Conservation (phyloP, 2,797 vertebrate genomes). For the Phaenicophaeus curvirostris region DNA sequence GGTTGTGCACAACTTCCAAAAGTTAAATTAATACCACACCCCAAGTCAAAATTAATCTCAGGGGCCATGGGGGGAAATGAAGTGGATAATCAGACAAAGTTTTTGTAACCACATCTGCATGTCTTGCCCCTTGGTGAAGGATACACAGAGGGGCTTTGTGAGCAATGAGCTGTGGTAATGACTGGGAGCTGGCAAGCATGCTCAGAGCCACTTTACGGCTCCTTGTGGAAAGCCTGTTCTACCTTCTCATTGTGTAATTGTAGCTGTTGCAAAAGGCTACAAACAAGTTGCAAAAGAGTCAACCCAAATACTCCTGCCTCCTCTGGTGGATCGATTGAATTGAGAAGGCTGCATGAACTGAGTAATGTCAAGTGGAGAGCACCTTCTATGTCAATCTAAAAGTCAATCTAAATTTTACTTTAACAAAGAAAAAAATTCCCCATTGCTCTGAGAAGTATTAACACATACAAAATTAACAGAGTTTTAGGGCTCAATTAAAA, state of each 20-base stretch:
- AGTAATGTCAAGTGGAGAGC: neutral
- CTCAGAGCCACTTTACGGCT: neutral
- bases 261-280: neutral
- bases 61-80: neutral
- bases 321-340: accelerated
- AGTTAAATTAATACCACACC: neutral
- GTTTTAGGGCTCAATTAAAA: neutral
- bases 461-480: neutral
- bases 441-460: neutral
- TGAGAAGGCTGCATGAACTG: accelerated
- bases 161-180: accelerated
- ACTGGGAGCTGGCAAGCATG: accelerated
- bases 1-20: neutral
- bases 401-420: neutral
- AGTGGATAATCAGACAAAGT: neutral
- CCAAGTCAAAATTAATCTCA: neutral
- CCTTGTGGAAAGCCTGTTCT: neutral
- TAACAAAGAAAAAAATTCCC: neutral
- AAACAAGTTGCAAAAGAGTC: neutral
- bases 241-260: neutral
- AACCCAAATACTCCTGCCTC: neutral
- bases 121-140: neutral
- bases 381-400: neutral
- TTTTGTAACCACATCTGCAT: neutral
- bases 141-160: accelerated